Conservation (phyloP, 2,113 vertebrate genomes). For the Epinephelus lanceolatus region DNA sequence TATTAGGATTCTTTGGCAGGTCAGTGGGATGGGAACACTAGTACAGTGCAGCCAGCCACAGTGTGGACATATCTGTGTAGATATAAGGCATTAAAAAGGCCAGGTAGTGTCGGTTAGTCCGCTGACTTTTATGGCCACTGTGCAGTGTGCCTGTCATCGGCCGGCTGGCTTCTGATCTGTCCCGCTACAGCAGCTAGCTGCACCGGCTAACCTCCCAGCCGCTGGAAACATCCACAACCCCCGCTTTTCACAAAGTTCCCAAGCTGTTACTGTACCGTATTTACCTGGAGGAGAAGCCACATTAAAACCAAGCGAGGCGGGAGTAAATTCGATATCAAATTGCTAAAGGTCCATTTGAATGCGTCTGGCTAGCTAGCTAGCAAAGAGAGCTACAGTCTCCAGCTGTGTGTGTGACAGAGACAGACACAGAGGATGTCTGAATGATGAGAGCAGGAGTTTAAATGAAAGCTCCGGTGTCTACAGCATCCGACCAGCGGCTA, state of each 20-base stretch:
- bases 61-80: not conserved
- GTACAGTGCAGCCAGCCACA: not conserved
- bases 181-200: slow-evolving; percentile 76
- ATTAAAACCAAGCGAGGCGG: not conserved
- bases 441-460: slow-evolving; percentile 67
- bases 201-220: slow-evolving; percentile 56
- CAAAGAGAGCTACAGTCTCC: slow-evolving; percentile 63
- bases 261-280: not conserved
- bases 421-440: slow-evolving; percentile 52
- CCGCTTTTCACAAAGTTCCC: slow-evolving; percentile 32
- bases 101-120: not conserved
- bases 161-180: slow-evolving; percentile 64
- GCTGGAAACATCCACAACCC: slow-evolving; percentile 49
- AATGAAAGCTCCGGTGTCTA: slow-evolving; percentile 11
- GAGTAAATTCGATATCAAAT: not conserved
- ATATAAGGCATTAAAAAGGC: not conserved
- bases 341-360: slow-evolving; percentile 32
- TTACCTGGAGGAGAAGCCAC: not conserved
- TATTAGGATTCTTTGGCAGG: not conserved
- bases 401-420: slow-evolving; percentile 59
- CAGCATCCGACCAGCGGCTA: not conserved
- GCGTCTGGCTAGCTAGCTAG: slow-evolving; percentile 71
- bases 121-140: slow-evolving; percentile 53
- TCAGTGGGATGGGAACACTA: not conserved
- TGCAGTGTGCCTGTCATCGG: slow-evolving; percentile 39